phyloP scores from a whole-genome alignment of 2,113 vertebrate species.

The Epinephelus moara region DNA sequence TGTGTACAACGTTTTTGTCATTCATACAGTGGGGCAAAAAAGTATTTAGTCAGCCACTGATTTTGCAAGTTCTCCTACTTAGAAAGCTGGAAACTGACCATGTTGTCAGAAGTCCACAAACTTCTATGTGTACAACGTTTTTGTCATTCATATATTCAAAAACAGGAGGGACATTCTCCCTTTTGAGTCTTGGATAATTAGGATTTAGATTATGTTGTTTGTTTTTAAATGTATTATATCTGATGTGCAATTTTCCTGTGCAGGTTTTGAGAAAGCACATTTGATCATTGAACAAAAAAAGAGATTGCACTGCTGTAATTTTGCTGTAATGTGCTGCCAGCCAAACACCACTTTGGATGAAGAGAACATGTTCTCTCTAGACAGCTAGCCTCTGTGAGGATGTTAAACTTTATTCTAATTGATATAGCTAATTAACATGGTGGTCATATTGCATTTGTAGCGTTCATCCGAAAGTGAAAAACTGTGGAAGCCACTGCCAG shows the following conservation, averaged over 20 bases:
- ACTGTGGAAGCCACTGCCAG: slow-evolving; percentile 17
- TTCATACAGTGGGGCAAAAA: too few relatives aligned
- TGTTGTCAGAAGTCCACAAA: not conserved
- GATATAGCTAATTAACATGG: slow-evolving; percentile 15
- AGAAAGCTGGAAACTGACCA: not conserved
- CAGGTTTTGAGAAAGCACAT: not conserved
- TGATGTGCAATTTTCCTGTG: not conserved
- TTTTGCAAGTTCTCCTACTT: too few relatives aligned
- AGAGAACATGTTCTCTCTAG: not conserved
- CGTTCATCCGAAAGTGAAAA: slow-evolving; percentile 30
- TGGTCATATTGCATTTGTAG: slow-evolving; percentile 34
- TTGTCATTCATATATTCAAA: not conserved
- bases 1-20: not conserved
- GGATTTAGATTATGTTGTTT: not conserved
- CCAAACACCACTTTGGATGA: not conserved
- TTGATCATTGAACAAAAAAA: not conserved
- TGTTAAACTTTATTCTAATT: slow-evolving; percentile 29
- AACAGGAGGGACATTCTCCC: not conserved
- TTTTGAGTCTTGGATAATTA: not conserved
- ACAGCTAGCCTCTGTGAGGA: slow-evolving; percentile 1
- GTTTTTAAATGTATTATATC: not conserved
- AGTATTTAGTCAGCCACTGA: too few relatives aligned
- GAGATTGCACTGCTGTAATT: not conserved
- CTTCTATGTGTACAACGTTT: not conserved
- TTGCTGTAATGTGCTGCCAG: not conserved